These are phyloP conservation scores for Oligia strigilis DNA, from an alignment of 2,888 invertebrate genomes.

Conservation along the genomic window DNA sequence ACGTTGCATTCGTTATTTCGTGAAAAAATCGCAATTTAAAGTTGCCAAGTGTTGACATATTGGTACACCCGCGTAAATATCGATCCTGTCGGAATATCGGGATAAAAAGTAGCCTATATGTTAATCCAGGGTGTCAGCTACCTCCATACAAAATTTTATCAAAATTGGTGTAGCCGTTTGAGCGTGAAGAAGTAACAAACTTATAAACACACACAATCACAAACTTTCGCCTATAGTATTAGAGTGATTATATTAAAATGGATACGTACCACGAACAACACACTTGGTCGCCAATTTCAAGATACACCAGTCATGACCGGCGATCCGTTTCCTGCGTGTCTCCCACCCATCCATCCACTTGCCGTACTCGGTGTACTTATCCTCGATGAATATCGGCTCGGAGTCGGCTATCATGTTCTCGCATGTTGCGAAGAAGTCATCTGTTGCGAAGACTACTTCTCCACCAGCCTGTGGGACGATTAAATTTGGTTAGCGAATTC, in stretches of 20 bases:
- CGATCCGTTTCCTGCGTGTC: conserved; percentile 90
- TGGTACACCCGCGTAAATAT: too few relatives aligned
- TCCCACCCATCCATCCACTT: conserved; percentile 94
- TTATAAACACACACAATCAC: too few relatives aligned
- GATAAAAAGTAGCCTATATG: too few relatives aligned
- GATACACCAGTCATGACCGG: conserved; percentile 92
- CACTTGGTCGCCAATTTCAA: conserved; percentile 90
- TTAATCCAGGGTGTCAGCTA: too few relatives aligned
- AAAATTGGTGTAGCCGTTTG: too few relatives aligned
- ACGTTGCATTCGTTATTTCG: too few relatives aligned
- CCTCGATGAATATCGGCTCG: conserved; percentile 90
- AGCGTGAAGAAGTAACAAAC: too few relatives aligned
- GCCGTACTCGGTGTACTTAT: conserved; percentile 91
- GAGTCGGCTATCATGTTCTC: conserved; percentile 90
- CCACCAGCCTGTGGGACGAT: conserved; percentile 88
- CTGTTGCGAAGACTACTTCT: conserved; percentile 91
- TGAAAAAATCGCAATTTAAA: too few relatives aligned
- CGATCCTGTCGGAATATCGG: too few relatives aligned
- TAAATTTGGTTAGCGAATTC: not conserved
- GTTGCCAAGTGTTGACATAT: too few relatives aligned
- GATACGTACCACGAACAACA: conserved; percentile 84
- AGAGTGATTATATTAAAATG: not conserved
- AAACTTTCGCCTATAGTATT: not conserved
- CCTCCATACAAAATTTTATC: too few relatives aligned
- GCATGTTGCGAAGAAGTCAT: conserved; percentile 92